Conservation (phyloP, 2,888 invertebrate genomes). For the Phragmatobia fuliginosa region DNA sequence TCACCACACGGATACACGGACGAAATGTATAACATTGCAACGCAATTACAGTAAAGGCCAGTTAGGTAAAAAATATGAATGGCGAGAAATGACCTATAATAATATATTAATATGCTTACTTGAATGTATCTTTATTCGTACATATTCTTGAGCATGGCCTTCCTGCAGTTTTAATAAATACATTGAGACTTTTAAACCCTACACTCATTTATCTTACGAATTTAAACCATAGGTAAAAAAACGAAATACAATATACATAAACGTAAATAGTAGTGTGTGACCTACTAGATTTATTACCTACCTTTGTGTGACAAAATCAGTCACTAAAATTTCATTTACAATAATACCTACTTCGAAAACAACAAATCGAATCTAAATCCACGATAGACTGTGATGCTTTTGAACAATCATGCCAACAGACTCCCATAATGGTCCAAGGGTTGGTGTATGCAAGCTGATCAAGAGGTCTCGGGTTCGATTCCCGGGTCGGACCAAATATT, state of each 20-base stretch:
- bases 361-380: not conserved
- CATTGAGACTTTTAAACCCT: slow-evolving; percentile 36
- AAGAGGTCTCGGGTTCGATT: no score
- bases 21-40: no score
- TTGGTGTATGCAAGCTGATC: no score
- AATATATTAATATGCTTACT: slow-evolving; percentile 44
- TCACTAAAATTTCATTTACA: not conserved
- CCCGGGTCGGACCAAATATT: no score
- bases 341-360: not conserved
- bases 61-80: no score
- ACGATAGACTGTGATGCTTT: not conserved
- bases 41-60: not conserved
- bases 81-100: no score
- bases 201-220: slow-evolving; percentile 46
- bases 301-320: not conserved
- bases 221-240: slow-evolving; percentile 12
- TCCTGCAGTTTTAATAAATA: slow-evolving; percentile 18
- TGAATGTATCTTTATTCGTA: slow-evolving; percentile 37
- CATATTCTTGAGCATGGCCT: slow-evolving; percentile 29
- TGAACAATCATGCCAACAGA: not conserved
- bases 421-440: no score
- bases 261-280: slow-evolving; percentile 16
- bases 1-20: no score
- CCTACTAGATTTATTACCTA: slow-evolving; percentile 46
- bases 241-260: slow-evolving; percentile 9